phyloP scores from a whole-genome alignment of 2,797 vertebrate species.

The Gallinago nigripennis region DNA sequence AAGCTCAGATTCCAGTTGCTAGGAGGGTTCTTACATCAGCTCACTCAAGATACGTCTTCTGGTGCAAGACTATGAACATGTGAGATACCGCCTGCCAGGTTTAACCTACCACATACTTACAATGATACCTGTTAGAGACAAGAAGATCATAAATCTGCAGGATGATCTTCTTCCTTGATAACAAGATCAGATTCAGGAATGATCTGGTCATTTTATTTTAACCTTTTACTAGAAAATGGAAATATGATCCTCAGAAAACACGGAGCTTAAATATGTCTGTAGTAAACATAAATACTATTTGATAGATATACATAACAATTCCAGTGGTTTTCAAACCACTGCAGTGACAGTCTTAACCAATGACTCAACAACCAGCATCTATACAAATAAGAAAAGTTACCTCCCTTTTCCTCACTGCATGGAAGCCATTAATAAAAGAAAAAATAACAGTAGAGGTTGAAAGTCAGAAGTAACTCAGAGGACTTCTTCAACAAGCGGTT shows the following conservation, averaged over 20 bases:
- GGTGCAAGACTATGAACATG: not conserved
- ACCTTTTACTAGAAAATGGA: not conserved
- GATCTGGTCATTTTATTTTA: not conserved
- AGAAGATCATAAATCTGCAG: not conserved
- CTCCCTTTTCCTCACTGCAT: not conserved
- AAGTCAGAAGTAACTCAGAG: not conserved
- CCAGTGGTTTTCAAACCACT: not conserved
- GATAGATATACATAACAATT: not conserved
- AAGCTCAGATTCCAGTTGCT: slow-evolving; percentile 10
- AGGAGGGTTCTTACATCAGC: not conserved
- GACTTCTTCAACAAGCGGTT: not conserved
- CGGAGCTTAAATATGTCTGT: not conserved
- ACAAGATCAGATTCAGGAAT: not conserved
- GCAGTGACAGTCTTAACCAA: not conserved
- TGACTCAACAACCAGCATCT: not conserved
- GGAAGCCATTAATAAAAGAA: not conserved
- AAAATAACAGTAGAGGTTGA: not conserved
- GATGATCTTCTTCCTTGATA: not conserved
- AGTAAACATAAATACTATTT: not conserved
- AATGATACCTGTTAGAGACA: not conserved
- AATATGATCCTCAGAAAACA: not conserved
- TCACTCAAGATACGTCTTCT: not conserved
- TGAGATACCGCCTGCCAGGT: not conserved
- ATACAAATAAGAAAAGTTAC: not conserved
- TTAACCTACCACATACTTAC: not conserved